These are phyloP conservation scores for Sapajus apella DNA, from an alignment of 2,113 vertebrate genomes.

Conservation along the genomic window DNA sequence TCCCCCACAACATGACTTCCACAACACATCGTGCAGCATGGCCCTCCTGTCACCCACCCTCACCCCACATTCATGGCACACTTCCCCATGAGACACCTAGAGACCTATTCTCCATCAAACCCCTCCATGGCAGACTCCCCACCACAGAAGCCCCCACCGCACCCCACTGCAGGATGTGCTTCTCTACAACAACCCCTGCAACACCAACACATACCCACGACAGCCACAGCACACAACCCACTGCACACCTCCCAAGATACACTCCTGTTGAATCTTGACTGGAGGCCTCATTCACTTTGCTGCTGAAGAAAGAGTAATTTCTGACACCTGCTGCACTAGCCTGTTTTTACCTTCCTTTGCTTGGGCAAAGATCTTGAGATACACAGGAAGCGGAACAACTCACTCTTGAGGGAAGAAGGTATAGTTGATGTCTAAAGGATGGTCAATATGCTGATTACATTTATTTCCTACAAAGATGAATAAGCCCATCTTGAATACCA, in stretches of 20 bases:
- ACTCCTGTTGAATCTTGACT: not conserved
- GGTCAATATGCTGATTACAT: slow-evolving; percentile 39
- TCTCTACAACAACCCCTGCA: no score
- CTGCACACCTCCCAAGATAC: rapidly evolving
- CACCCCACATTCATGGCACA: not conserved
- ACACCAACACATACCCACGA: not conserved
- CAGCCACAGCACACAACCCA: not conserved
- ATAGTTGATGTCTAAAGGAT: slow-evolving; percentile 3
- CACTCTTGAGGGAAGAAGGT: not conserved
- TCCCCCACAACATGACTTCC: not conserved
- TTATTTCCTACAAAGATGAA: slow-evolving; percentile 29
- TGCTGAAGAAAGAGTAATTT: not conserved
- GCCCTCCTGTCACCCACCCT: not conserved
- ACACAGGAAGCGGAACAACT: not conserved
- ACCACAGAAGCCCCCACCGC: not conserved
- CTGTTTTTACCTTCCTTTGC: not conserved
- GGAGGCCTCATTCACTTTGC: not conserved
- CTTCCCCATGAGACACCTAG: not conserved
- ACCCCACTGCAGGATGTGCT: not conserved
- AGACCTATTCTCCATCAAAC: not conserved
- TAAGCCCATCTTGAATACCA: not conserved
- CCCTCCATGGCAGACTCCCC: not conserved
- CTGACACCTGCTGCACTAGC: not conserved
- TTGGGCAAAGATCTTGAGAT: not conserved
- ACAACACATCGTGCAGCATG: rapidly evolving